Conservation (phyloP, 2,888 invertebrate species). For the Spodoptera exigua region DNA sequence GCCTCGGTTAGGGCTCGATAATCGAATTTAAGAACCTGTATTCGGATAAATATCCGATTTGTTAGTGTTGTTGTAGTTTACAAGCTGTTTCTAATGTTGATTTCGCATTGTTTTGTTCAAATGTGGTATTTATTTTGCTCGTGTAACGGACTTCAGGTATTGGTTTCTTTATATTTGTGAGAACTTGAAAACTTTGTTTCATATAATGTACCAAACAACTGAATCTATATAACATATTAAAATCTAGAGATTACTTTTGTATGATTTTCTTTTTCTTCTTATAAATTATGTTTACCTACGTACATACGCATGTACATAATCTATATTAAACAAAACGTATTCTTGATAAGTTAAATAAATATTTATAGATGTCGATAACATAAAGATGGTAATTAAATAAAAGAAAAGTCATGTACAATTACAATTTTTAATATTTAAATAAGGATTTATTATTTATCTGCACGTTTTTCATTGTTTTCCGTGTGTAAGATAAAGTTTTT, state of each 20-base stretch:
- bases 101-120: slow-evolving; percentile 27
- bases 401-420: slow-evolving; percentile 3
- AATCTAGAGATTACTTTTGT: too few species aligned
- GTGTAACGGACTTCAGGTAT: too few species aligned
- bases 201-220: too few species aligned
- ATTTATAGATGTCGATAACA: slow-evolving; percentile 9
- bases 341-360: slow-evolving; percentile 15
- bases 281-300: neutral
- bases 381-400: slow-evolving; percentile 10
- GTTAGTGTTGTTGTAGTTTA: slow-evolving; percentile 21
- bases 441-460: slow-evolving; percentile 9
- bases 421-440: slow-evolving; percentile 7
- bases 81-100: slow-evolving; percentile 20
- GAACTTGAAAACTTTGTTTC: too few species aligned
- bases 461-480: slow-evolving; percentile 12
- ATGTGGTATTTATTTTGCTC: slow-evolving; percentile 21
- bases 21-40: slow-evolving; percentile 39
- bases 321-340: neutral
- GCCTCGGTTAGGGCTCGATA: slow-evolving; percentile 10
- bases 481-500: too few species aligned
- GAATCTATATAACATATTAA: too few species aligned
- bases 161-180: too few species aligned
- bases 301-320: slow-evolving; percentile 6
- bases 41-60: slow-evolving; percentile 48
- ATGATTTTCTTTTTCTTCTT: neutral